A percentile compares a stretch with the other conserved stretches of the same genome.
Evolutionary conservation across 1,140 invertebrate genomes (phyloP).

Genomic region (Steinernema feltiae): DNA sequence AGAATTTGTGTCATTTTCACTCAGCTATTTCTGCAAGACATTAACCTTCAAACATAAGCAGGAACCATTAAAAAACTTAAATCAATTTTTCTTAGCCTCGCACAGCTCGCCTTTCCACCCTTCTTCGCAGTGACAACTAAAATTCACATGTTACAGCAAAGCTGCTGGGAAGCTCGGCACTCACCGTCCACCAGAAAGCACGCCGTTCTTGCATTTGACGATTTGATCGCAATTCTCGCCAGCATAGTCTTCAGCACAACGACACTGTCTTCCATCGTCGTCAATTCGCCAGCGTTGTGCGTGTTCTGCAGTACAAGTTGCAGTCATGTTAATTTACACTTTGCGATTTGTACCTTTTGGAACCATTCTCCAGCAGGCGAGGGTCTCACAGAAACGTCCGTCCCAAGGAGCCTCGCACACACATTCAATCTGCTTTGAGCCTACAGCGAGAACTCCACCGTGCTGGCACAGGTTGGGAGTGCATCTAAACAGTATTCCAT

Average conservation of each 20-base stretch:
- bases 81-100: not conserved
- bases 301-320: conserved; percentile 10
- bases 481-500: conserved; percentile 24
- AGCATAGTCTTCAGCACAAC: conserved; percentile 25
- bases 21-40: too few species aligned
- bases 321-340: not conserved
- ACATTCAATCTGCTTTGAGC: conserved; percentile 31
- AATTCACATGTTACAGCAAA: not conserved
- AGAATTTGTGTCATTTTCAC: too few species aligned
- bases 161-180: too few species aligned
- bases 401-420: conserved; percentile 35
- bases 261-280: conserved; percentile 22
- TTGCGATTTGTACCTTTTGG: not conserved
- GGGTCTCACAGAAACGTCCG: conserved; percentile 29
- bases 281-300: conserved; percentile 23
- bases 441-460: conserved; percentile 31
- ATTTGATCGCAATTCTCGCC: conserved; percentile 29
- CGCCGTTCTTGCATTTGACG: not conserved
- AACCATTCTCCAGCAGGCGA: conserved; percentile 32
- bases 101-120: not conserved
- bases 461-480: conserved; percentile 32
- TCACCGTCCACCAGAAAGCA: not conserved
- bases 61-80: too few species aligned
- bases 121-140: not conserved
- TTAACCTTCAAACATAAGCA: too few species aligned